Evolutionary conservation across 2,797 vertebrate species (phyloP).

Genomic region (Lophotriccus pileatus): DNA sequence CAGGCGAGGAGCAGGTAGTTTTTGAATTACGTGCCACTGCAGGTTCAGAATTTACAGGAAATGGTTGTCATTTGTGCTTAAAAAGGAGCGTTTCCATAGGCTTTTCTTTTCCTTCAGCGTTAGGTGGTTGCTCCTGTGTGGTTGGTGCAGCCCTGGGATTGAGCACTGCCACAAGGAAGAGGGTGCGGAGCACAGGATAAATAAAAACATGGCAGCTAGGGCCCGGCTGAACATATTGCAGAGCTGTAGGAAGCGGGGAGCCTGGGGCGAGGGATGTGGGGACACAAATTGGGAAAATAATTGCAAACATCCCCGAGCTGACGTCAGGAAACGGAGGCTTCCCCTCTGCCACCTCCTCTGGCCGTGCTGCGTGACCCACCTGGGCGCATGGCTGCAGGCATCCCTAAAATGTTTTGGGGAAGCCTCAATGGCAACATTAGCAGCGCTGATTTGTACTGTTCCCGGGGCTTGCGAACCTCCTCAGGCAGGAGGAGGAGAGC

Average conservation of each 20-base stretch:
- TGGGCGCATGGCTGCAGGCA: background rate
- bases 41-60: background rate
- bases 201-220: background rate
- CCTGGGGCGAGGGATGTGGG: background rate
- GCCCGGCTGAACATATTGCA: background rate
- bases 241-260: background rate
- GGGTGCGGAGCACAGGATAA: background rate
- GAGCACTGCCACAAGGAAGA: background rate
- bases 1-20: background rate
- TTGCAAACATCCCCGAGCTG: background rate
- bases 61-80: background rate
- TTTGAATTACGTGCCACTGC: background rate
- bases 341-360: background rate
- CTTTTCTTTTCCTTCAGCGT: background rate
- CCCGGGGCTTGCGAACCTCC: background rate
- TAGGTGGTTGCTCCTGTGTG: background rate
- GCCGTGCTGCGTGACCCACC: background rate
- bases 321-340: background rate
- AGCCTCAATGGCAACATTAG: background rate
- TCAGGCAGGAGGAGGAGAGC: rapidly evolving
- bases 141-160: background rate
- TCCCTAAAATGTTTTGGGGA: background rate
- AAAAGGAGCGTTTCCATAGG: background rate
- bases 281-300: background rate
- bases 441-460: background rate